These are phyloP conservation scores for Poicephalus gulielmi DNA, from an alignment of 2,113 vertebrate species.

Conservation along the genomic window DNA sequence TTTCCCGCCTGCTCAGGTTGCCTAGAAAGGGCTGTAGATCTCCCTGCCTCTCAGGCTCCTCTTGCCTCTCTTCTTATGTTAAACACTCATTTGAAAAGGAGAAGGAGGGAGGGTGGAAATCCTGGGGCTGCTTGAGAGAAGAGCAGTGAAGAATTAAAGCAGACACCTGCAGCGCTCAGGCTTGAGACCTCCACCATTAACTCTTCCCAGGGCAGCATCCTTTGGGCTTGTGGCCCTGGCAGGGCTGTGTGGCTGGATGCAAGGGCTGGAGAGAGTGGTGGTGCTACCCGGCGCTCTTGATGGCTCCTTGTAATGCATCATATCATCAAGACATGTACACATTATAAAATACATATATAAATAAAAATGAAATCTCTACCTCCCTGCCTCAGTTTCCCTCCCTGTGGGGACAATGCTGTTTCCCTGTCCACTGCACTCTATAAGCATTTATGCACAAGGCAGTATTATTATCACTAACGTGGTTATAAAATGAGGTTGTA, in stretches of 20 bases:
- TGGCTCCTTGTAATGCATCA: neutral
- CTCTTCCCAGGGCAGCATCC: slow-evolving; percentile 16
- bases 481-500: neutral
- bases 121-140: slow-evolving; percentile 17
- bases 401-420: accelerated
- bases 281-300: neutral
- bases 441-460: neutral
- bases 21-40: slow-evolving; percentile 46
- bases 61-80: slow-evolving; percentile 69
- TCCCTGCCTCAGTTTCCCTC: slow-evolving; percentile 6
- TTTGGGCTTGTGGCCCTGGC: neutral
- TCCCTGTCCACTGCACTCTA: neutral
- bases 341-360: neutral
- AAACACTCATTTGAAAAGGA: slow-evolving; percentile 69
- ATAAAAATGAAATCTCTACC: neutral
- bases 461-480: neutral
- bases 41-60: slow-evolving; percentile 27
- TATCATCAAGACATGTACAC: neutral
- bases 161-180: neutral
- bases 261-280: neutral
- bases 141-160: slow-evolving; percentile 38
- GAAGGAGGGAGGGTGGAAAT: slow-evolving; percentile 38
- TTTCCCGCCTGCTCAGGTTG: slow-evolving; percentile 63
- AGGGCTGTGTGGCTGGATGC: neutral
- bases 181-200: slow-evolving; percentile 36